Percentiles rank a stretch among this genome's conserved stretches.
Conservation (phyloP, 2,888 invertebrate genomes). For the Malthinus seriepunctatus region DNA sequence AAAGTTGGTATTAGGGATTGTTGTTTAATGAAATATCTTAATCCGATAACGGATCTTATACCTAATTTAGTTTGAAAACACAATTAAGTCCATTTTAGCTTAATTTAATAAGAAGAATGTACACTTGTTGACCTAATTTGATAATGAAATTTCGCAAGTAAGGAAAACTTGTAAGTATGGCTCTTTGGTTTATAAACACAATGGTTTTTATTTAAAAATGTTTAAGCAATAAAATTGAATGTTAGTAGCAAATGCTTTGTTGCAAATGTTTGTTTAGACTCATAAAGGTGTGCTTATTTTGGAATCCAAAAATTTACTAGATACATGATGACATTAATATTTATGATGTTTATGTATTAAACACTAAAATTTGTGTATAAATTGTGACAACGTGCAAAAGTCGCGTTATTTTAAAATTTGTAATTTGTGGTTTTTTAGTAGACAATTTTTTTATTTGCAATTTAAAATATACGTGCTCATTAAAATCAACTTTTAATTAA, state of each 20-base stretch:
- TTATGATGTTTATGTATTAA: conserved; percentile 3
- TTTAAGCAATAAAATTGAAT: too few species aligned
- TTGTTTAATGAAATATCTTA: neutral
- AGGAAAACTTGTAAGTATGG: neutral
- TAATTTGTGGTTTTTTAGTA: too few species aligned
- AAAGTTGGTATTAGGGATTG: too few species aligned
- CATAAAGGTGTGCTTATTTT: neutral
- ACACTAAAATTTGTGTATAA: conserved; percentile 1
- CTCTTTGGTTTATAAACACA: neutral
- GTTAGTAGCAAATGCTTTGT: too few species aligned
- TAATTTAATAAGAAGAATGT: conserved; percentile 4
- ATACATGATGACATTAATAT: conserved; percentile 1
- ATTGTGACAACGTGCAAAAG: neutral
- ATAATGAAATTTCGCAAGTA: neutral
- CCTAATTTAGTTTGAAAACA: neutral
- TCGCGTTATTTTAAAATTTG: neutral
- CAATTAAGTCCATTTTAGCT: conserved; percentile 1
- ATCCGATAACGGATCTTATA: neutral
- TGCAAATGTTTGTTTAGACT: too few species aligned
- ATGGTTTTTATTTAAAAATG: neutral
- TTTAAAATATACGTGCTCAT: too few species aligned
- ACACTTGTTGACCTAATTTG: conserved; percentile 4
- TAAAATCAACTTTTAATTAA: too few species aligned
- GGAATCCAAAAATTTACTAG: neutral
- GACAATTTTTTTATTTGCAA: too few species aligned